phyloP scores from a whole-genome alignment of 2,797 vertebrate species.

The Remorina albescens region DNA sequence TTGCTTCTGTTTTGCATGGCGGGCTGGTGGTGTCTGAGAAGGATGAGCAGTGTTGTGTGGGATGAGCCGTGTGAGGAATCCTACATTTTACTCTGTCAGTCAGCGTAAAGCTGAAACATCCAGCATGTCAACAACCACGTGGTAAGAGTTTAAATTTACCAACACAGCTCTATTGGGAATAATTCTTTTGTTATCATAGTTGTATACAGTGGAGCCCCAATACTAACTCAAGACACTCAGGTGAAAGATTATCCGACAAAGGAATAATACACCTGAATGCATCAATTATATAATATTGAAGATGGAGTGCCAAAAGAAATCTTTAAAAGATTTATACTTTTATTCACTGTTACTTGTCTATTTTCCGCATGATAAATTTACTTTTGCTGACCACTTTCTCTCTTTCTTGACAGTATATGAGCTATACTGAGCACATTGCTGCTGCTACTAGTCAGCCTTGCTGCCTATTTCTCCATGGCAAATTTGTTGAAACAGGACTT shows the following conservation, averaged over 20 bases:
- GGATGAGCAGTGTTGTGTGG: constrained; percentile 64
- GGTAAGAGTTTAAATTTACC: constrained; percentile 52
- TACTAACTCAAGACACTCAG: neutral
- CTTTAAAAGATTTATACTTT: neutral
- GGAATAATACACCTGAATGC: neutral
- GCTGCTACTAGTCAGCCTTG: neutral
- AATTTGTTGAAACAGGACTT: neutral
- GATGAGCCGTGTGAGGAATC: constrained; percentile 65
- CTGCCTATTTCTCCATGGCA: neutral
- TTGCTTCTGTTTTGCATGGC: constrained; percentile 62
- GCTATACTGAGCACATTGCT: neutral
- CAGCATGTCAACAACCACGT: constrained; percentile 57
- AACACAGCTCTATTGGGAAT: constrained; percentile 23
- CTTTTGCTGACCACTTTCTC: neutral
- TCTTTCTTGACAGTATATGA: neutral
- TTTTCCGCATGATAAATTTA: neutral
- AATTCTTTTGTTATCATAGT: neutral
- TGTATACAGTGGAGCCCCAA: neutral
- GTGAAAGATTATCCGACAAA: neutral
- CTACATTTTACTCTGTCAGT: constrained; percentile 51
- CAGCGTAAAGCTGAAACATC: constrained; percentile 43
- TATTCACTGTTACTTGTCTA: no score
- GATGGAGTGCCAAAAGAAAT: neutral
- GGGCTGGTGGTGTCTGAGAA: constrained; percentile 47
- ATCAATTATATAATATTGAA: neutral